These are phyloP conservation scores for Eupleurogrammus muticus DNA, from an alignment of 2,797 vertebrate species.

Conservation along the genomic window DNA sequence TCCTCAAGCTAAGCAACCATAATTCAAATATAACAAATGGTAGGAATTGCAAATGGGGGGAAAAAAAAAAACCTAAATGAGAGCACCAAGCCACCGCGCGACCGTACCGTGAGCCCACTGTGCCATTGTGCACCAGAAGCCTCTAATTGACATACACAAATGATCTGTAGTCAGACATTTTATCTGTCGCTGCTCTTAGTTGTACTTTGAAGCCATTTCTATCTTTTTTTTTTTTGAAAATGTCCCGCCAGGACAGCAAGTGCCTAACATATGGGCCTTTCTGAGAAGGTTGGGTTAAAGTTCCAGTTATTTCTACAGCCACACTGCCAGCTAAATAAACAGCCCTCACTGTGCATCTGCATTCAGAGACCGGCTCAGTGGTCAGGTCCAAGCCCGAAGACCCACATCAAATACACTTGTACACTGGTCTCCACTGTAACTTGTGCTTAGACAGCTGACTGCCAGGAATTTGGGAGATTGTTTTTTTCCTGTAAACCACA, in stretches of 20 bases:
- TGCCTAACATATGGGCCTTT: slow-evolving; percentile 64
- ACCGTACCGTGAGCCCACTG: slow-evolving; percentile 14
- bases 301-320: slow-evolving; percentile 73
- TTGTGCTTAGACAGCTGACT: slow-evolving; percentile 69
- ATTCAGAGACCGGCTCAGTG: slow-evolving; percentile 68
- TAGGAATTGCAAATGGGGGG: slow-evolving; percentile 20
- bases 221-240: slow-evolving; percentile 41
- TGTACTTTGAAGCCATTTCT: slow-evolving; percentile 45
- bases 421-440: slow-evolving; percentile 58
- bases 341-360: slow-evolving; percentile 61
- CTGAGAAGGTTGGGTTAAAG: slow-evolving; percentile 58
- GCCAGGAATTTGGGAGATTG: slow-evolving; percentile 68
- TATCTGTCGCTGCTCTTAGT: slow-evolving; percentile 34
- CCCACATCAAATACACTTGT: slow-evolving; percentile 79
- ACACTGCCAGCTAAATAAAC: slow-evolving; percentile 78
- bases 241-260: slow-evolving; percentile 61
- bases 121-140: slow-evolving; percentile 20
- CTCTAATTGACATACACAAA: slow-evolving; percentile 13
- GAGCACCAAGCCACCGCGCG: slow-evolving; percentile 12
- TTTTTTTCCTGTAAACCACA: slow-evolving; percentile 68
- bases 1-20: slow-evolving; percentile 57
- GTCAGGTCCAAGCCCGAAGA: slow-evolving; percentile 57
- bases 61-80: slow-evolving; percentile 55
- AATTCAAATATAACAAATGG: slow-evolving; percentile 55
- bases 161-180: slow-evolving; percentile 12